Evolutionary conservation across 2,113 vertebrate genomes (phyloP).

Genomic region (Laticauda colubrina): DNA sequence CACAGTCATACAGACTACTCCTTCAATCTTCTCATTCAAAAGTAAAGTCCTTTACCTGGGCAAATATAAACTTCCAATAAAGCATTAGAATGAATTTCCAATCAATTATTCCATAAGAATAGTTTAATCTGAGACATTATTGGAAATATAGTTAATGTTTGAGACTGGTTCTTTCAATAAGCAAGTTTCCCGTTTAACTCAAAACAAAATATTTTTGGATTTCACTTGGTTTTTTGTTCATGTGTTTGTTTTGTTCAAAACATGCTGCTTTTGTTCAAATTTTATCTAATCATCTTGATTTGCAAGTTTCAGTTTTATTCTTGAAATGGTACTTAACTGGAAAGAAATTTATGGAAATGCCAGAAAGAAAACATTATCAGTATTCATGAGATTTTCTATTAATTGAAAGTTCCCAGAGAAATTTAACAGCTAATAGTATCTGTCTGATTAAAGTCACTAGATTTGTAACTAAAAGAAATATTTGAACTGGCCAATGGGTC

Average conservation of each 20-base stretch:
- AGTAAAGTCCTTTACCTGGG: too few species aligned
- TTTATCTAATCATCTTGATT: background rate
- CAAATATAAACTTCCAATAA: too few species aligned
- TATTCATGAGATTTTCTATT: background rate
- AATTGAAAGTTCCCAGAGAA: background rate
- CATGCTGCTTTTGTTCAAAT: background rate
- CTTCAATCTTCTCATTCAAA: too few species aligned
- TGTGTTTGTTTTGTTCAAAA: too few species aligned
- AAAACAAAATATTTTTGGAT: background rate
- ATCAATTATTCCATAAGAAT: too few species aligned
- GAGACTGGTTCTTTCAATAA: too few species aligned
- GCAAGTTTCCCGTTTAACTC: background rate
- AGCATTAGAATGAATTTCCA: too few species aligned
- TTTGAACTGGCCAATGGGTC: background rate
- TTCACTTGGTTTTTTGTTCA: background rate
- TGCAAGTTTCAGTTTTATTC: background rate
- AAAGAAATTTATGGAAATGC: background rate
- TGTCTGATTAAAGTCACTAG: background rate
- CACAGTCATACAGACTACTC: too few species aligned
- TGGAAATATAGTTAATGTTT: too few species aligned
- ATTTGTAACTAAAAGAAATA: background rate
- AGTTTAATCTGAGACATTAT: too few species aligned
- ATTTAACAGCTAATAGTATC: background rate
- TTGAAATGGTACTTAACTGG: background rate
- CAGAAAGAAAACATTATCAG: background rate